These are phyloP conservation scores for Dicentrarchus labrax DNA, from an alignment of 2,113 vertebrate genomes.

Conservation along the genomic window DNA sequence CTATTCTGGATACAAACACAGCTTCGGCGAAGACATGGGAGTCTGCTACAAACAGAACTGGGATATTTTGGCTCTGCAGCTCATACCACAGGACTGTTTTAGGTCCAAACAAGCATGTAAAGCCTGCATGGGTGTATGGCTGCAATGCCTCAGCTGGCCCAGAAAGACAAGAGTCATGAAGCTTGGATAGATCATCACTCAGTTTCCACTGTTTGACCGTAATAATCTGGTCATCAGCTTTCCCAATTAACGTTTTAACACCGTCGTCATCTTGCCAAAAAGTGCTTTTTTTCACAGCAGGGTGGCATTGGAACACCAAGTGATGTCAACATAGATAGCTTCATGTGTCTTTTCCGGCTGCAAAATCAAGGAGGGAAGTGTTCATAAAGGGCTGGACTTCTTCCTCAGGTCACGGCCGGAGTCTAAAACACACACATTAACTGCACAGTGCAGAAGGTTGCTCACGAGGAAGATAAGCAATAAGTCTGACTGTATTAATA, in stretches of 20 bases:
- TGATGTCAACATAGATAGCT: slow-evolving; percentile 28
- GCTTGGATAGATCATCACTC: background rate
- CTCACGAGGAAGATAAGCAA: slow-evolving; percentile 17
- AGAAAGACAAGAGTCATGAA: background rate
- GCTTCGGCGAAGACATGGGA: slow-evolving; percentile 18
- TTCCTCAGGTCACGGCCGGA: slow-evolving; percentile 1
- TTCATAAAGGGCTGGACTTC: background rate
- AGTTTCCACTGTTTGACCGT: background rate
- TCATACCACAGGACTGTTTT: slow-evolving; percentile 4
- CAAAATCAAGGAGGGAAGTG: slow-evolving; percentile 3
- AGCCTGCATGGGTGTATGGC: slow-evolving; percentile 6
- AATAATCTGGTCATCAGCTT: background rate
- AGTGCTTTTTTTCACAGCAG: slow-evolving; percentile 27
- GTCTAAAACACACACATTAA: background rate
- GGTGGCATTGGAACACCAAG: slow-evolving; percentile 22
- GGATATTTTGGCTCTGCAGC: slow-evolving; percentile 36
- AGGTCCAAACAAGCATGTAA: slow-evolving; percentile 1
- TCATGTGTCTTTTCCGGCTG: slow-evolving; percentile 1
- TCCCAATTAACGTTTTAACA: background rate
- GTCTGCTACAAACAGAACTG: slow-evolving; percentile 33
- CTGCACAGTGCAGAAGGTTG: background rate
- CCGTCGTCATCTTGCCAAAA: background rate
- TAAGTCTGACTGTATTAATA: slow-evolving; percentile 23
- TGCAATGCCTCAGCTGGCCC: background rate
- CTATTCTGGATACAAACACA: slow-evolving; percentile 44